phyloP scores from a whole-genome alignment of 2,888 invertebrate species.

The Lissonota sp. region DNA sequence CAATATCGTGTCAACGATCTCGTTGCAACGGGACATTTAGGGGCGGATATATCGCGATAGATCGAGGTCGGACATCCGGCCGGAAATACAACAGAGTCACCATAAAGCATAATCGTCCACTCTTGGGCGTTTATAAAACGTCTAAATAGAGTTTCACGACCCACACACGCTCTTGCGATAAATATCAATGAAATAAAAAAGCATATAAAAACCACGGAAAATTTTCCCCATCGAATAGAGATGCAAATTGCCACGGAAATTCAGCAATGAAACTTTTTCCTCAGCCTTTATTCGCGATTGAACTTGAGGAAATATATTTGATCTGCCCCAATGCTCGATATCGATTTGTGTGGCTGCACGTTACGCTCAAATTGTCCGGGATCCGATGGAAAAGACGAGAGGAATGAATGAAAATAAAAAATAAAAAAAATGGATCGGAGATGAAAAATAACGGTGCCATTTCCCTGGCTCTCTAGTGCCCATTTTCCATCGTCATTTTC shows the following conservation, averaged over 20 bases:
- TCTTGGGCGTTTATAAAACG: slow-evolving; percentile 41
- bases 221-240: too few species aligned
- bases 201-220: background rate
- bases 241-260: too few species aligned
- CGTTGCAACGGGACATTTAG: slow-evolving; percentile 1
- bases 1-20: too few species aligned
- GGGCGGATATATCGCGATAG: slow-evolving; percentile 35
- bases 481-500: slow-evolving; percentile 32
- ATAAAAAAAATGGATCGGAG: slow-evolving; percentile 11
- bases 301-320: too few species aligned
- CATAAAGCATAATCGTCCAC: slow-evolving; percentile 26
- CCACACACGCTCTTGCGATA: too few species aligned
- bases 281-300: too few species aligned
- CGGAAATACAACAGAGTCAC: slow-evolving; percentile 59
- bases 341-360: too few species aligned
- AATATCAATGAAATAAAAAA: background rate
- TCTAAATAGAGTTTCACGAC: slow-evolving; percentile 37
- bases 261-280: too few species aligned
- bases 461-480: slow-evolving; percentile 15
- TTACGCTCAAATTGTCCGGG: background rate
- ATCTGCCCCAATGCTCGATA: too few species aligned
- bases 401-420: background rate
- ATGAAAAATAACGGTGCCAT: slow-evolving; percentile 19
- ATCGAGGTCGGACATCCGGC: slow-evolving; percentile 64
- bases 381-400: background rate